Base-by-base conservation (phyloP, 2,113 vertebrate species). In the Corapipo altera region DNA sequence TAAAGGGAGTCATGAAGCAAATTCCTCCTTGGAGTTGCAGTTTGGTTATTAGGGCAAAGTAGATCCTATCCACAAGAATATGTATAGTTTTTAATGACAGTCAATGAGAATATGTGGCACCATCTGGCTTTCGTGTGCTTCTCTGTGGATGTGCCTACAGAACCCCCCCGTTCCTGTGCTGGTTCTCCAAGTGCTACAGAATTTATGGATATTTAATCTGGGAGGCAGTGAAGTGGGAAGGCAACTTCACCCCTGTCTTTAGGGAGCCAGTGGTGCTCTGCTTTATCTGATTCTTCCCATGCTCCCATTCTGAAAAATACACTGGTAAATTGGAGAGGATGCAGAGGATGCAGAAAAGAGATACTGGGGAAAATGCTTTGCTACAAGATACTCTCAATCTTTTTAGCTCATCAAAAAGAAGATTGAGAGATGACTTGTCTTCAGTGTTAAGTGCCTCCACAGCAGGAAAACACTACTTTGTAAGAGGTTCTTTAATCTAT, bases 401-500 rank as follows among this genome's bases (percentile, higher is more conserved):
- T 79, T 80, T 84, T 74, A 91, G 30, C 46, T 93, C 92, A 67
- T 94, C 72, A 74, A 43, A 91, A 91, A 74, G 43, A 69, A 92
- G 91, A 91, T 59, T 55, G 70, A 91, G 76, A 84, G 69, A 71
- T 77, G 44, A 55, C 69, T 93, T 89, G 57, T 85, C 61, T 93
- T 91, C 65, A 71, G 64, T 37, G 69, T 83, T 84, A 95, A 88
- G 94, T 84, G 86, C 69, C 76, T 81, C 89, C 75, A 84, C 76
- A 81, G 89, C 89, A 91, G 83, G 86, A 95, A 89, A 85, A 91
- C 8, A 3, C 69, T 84, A 52, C 39, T 89, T 91, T 67, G 30
- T 64, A 78, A 96, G 89, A 92, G 76, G 21, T 71, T 88, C 86
- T 93, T 96, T 92, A 92, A 91, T 94, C 92, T 93, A 3, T 58